Evolutionary conservation across 2,888 invertebrate species (phyloP).

Genomic region (Ectemnius continuus): DNA sequence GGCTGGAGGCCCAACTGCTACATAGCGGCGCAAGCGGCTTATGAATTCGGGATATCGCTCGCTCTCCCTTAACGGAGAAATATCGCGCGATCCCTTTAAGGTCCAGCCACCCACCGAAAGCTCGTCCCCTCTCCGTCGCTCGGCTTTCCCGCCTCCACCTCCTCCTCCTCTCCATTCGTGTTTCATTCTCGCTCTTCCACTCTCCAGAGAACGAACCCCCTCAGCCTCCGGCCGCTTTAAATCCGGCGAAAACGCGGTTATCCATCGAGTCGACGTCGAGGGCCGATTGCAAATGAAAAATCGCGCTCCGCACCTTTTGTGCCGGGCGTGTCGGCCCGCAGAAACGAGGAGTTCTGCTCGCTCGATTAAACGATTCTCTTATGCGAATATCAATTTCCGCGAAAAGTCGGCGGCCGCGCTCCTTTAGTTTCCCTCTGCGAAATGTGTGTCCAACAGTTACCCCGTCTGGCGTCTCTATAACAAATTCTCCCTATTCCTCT

Average conservation of each 20-base stretch:
- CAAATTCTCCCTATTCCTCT: too few species aligned
- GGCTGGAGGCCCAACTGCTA: conserved; percentile 62
- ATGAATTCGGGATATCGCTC: conserved; percentile 61
- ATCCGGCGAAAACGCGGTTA: conserved; percentile 48
- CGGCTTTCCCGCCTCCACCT: neutral
- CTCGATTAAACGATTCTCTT: conserved; percentile 52
- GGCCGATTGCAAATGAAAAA: conserved; percentile 54
- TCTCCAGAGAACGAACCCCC: neutral
- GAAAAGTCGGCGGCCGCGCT: conserved; percentile 15
- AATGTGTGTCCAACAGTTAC: too few species aligned
- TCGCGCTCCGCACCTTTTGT: conserved; percentile 48
- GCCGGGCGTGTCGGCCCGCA: conserved; percentile 36
- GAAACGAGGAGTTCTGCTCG: conserved; percentile 41
- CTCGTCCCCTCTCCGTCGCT: neutral
- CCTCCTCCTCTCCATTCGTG: neutral
- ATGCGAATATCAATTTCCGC: conserved; percentile 58
- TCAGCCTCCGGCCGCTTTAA: conserved; percentile 3
- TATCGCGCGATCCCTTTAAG: conserved; percentile 56
- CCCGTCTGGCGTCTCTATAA: too few species aligned
- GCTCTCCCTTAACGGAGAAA: conserved; percentile 60
- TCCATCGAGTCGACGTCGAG: conserved; percentile 48
- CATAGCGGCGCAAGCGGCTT: conserved; percentile 44
- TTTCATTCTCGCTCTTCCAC: conserved; percentile 14
- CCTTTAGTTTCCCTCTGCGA: neutral
- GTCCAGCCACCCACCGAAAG: conserved; percentile 17